These are phyloP conservation scores for Octodon degus DNA, from an alignment of 2,113 vertebrate species.

Conservation along the genomic window DNA sequence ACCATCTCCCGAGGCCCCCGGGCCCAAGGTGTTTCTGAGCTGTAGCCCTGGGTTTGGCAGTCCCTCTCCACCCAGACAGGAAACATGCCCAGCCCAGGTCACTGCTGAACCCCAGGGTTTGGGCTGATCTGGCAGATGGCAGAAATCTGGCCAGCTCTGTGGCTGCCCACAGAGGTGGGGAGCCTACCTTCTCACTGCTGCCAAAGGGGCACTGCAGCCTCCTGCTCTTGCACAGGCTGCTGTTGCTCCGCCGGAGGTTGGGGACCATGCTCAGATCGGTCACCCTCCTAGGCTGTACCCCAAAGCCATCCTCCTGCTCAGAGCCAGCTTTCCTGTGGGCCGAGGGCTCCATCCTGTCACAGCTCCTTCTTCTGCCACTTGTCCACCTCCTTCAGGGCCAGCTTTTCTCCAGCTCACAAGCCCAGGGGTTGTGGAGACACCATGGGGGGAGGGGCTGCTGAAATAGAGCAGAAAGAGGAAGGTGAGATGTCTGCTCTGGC, in stretches of 20 bases:
- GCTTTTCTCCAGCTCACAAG: not conserved
- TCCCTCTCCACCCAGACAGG: not conserved
- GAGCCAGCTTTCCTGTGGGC: slow-evolving; percentile 73
- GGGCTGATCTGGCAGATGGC: not conserved
- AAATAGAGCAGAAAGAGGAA: not conserved
- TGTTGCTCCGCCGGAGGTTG: slow-evolving; percentile 79
- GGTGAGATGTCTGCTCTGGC: fast-evolving
- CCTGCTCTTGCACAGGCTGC: slow-evolving; percentile 69
- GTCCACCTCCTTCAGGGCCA: not conserved
- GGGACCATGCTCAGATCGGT: slow-evolving; percentile 76
- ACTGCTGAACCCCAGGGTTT: not conserved
- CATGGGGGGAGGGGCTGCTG: slow-evolving; percentile 23
- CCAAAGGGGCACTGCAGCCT: slow-evolving; percentile 6
- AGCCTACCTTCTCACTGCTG: slow-evolving; percentile 84
- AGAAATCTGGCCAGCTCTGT: not conserved
- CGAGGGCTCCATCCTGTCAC: slow-evolving; percentile 57
- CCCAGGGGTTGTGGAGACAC: not conserved
- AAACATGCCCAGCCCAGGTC: not conserved
- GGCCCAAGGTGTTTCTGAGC: not conserved
- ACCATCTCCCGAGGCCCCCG: not conserved
- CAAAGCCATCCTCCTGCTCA: slow-evolving; percentile 66
- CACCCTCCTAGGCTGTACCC: slow-evolving; percentile 46
- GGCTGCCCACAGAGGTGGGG: not conserved
- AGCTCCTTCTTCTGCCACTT: not conserved
- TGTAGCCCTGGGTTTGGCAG: not conserved